Evolutionary conservation across 30 jellyfish, hydroid and myxozoan genomes (phyloP).

Genomic region (Rhopilema esculentum): DNA sequence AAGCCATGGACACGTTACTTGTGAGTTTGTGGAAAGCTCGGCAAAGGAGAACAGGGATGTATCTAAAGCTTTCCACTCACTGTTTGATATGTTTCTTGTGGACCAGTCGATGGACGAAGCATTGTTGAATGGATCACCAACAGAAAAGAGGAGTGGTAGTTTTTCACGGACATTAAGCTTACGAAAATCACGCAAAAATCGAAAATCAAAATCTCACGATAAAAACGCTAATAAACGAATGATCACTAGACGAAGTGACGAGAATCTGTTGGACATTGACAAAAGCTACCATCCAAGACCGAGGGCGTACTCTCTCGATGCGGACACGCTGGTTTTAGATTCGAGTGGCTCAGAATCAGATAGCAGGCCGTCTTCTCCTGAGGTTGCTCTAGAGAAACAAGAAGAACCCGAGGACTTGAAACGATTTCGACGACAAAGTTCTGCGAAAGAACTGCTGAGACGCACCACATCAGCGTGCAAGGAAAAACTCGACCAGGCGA

Average conservation of each 20-base stretch:
- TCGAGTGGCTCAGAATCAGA: constrained; percentile 71
- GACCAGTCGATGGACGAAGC: constrained; percentile 41
- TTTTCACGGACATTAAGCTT: constrained; percentile 54
- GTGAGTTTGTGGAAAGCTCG: constrained; percentile 85
- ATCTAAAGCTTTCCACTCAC: constrained; percentile 72
- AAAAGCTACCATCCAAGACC: constrained; percentile 5
- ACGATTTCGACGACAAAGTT: constrained; percentile 57
- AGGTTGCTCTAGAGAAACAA: not conserved
- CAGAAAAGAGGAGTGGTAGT: constrained; percentile 64
- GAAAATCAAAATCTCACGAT: constrained; percentile 21
- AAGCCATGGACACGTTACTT: constrained; percentile 69
- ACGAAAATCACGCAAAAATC: constrained; percentile 28
- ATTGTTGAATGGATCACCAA: not conserved
- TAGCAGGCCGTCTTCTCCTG: constrained; percentile 59
- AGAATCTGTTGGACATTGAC: constrained; percentile 52
- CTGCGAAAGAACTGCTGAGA: constrained; percentile 72
- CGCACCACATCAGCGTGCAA: constrained; percentile 77
- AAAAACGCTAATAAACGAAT: constrained; percentile 4
- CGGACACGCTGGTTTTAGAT: constrained; percentile 20
- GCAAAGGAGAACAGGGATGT: constrained; percentile 83
- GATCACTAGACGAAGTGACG: constrained; percentile 55
- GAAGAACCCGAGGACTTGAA: constrained; percentile 22
- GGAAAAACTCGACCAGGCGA: constrained; percentile 65
- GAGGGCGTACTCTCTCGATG: constrained; percentile 48
- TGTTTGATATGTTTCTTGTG: constrained; percentile 84